Conservation (phyloP, 2,888 invertebrate species). For the Callinectes sapidus region DNA sequence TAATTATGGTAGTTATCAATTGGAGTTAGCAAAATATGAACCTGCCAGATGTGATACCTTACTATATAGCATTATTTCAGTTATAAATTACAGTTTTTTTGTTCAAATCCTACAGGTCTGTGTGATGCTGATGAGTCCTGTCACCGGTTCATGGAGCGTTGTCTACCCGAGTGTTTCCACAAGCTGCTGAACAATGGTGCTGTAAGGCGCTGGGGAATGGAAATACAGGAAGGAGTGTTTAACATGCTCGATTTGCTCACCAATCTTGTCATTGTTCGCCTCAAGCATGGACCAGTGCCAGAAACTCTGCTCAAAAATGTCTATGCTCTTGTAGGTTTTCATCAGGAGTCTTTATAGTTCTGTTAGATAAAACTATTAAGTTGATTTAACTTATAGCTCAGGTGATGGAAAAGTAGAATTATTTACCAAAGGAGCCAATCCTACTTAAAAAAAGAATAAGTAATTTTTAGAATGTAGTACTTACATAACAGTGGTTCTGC, state of each 20-base stretch:
- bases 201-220: slow-evolving; percentile 77
- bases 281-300: slow-evolving; percentile 76
- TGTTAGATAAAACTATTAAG: background rate
- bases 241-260: slow-evolving; percentile 77
- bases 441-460: background rate
- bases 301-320: slow-evolving; percentile 75
- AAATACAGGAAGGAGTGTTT: slow-evolving; percentile 78
- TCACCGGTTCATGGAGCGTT: slow-evolving; percentile 76
- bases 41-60: no score
- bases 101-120: slow-evolving; percentile 74
- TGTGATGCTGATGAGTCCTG: slow-evolving; percentile 77
- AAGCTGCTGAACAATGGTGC: slow-evolving; percentile 77
- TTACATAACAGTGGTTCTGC: background rate
- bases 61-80: no score
- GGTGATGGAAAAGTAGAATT: background rate
- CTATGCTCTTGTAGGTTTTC: slow-evolving; percentile 75
- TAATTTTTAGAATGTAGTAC: background rate
- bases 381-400: background rate
- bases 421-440: background rate
- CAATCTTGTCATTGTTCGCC: slow-evolving; percentile 76
- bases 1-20: no score
- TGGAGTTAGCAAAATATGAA: no score
- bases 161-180: slow-evolving; percentile 77
- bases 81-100: background rate
- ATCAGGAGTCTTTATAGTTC: background rate